Base-by-base conservation (phyloP, 2,797 vertebrate genomes). In the Acropternis orthonyx region DNA sequence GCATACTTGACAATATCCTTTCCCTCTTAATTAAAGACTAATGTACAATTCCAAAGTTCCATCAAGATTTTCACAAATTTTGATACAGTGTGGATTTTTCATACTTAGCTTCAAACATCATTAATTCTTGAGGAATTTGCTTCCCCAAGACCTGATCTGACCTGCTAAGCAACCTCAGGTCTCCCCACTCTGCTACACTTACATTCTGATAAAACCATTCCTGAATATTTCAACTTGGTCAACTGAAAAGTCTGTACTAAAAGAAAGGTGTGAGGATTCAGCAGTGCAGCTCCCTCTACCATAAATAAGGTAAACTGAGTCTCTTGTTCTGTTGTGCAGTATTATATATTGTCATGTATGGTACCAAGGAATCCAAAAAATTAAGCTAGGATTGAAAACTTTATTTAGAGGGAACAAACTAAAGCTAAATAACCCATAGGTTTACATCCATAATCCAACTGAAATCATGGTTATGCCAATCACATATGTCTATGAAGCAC, bases 381-480 rank as follows among this genome's bases (percentile, higher is more conserved):
- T 9, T 22, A 62, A 95, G 92, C 41, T 7, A 79, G 8, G 28
- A 30, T 61, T 73, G 23, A 36, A 91, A 85, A 66, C 0, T 6
- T 61, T 82, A 48, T 72, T 93, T 81, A 83, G 69, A 81, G 22
- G 51, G 52, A 93, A 90, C 17, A 72, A 94, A 95, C 22, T 27
- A 62, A 7, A 95, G 37, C 22, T 46, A 76, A 92, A 46, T 37
- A 82, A 85, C 88, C 24, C 34, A 46, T 55, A 72, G 22, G 41
- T 72, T 71, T 65, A 63, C 56, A 93, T 44, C 24, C 22, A 88
- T n/a, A 76, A 75, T 41, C 32, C 68, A 75, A 39, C 16, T 65
- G 41, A 96, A 78, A 89, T 52, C 72, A 20, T 74, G 36, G 36
- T 81, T 93, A 77, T 95, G 48, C 19, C 65, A 95, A 39, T 90